Evolutionary conservation across 1,140 invertebrate genomes (phyloP), one percentile per base, ranked within the genome.

Genomic region (Drosophila orena): DNA sequence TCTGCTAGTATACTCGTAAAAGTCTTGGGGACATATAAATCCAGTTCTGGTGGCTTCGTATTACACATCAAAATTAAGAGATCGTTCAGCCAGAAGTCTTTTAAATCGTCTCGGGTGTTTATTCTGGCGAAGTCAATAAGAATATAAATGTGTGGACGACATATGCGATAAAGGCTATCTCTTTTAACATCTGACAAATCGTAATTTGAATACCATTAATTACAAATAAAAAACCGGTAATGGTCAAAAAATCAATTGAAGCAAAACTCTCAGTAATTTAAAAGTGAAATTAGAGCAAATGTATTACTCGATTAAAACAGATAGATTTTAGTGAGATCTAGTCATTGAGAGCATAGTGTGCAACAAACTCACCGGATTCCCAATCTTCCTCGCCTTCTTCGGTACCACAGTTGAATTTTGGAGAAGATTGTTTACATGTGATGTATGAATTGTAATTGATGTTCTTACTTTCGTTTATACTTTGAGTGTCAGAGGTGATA

Each of bases 361-460:
- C 65, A 68, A 61, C 71, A 69, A 77, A 94, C 95, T 95, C 93
- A 96, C 95, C 95, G 86, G 95, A 96, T 93, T 96, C 95, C 95
- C 95, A 96, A 92, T 94, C 94, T 93, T 95, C 90, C 66, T 90
- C 86, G 68, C 84, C 84, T 54, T 88, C 86, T 71, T 81, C 90
- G 65, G 62, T 66, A 69, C 62, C 71, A 65, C 74, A 73, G 60
- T 64, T 75, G 50, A 68, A 80, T 59, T 85, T 80, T 78, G 83
- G 78, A 70, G 83, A 81, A 58, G 79, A 81, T 58, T 69, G 77
- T 53, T 86, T 88, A 75, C 69, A 78, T 61, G 54, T 76, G 73
- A 64, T 79, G 76, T 83, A 79, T 83, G 75, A 75, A 53, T 90
- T 74, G 53, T 88, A 77, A 65, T 79, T 79, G 47, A 73, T 73